A percentile compares a stretch with the other conserved stretches of the same genome.
phyloP scores from a whole-genome alignment of 2,113 vertebrate species.

The Gallinago media region DNA sequence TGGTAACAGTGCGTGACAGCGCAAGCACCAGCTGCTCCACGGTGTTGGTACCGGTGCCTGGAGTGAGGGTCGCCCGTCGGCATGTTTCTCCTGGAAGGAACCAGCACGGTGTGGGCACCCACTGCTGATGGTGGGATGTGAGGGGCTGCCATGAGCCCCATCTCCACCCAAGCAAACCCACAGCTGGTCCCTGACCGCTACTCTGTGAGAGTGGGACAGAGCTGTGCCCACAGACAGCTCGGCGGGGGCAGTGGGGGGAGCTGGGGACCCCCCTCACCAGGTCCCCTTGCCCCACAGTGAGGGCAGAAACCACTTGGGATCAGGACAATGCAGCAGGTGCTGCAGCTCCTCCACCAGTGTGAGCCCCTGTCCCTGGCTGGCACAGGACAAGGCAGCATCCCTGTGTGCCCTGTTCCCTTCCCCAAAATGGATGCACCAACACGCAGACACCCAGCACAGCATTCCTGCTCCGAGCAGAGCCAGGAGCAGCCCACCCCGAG shows the following conservation, averaged over 20 bases:
- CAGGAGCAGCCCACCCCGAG: not conserved
- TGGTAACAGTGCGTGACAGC: not conserved
- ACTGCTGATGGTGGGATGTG: fast-evolving
- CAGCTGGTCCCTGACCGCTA: not conserved
- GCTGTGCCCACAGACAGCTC: not conserved
- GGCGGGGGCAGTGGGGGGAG: fast-evolving
- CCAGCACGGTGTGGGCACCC: fast-evolving
- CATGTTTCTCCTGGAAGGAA: not conserved
- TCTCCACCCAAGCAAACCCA: not conserved
- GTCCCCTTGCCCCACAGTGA: too few species aligned
- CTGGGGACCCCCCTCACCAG: fast-evolving
- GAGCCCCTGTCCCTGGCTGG: fast-evolving
- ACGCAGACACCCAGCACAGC: fast-evolving
- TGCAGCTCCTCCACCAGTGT: not conserved
- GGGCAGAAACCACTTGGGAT: not conserved
- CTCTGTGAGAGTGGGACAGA: not conserved
- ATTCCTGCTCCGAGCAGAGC: fast-evolving
- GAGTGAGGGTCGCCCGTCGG: fast-evolving
- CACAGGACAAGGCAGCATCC: not conserved
- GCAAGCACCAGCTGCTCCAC: not conserved
- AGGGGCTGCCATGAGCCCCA: not conserved
- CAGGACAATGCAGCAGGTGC: fast-evolving
- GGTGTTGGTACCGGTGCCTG: fast-evolving
- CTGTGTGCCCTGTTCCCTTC: fast-evolving
- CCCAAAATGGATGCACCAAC: fast-evolving